Conservation (phyloP, 1,140 invertebrate genomes). For the Panagrolaimus sp. region DNA sequence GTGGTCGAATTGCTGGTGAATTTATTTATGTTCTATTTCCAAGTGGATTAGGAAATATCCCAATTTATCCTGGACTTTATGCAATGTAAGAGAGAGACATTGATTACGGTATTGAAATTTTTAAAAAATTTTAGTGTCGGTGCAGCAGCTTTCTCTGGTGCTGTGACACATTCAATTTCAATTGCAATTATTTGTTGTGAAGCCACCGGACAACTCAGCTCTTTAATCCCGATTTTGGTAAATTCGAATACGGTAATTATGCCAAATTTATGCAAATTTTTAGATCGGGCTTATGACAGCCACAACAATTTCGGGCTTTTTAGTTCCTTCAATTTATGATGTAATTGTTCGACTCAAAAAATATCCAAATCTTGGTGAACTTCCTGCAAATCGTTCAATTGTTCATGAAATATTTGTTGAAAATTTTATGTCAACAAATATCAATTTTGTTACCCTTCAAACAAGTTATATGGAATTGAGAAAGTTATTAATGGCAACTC, state of each 20-base stretch:
- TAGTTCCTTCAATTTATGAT: slow-evolving; percentile 94
- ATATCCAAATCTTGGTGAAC: slow-evolving; percentile 79
- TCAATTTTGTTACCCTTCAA: not conserved
- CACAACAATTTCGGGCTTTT: slow-evolving; percentile 80
- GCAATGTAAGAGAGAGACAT: slow-evolving; percentile 62
- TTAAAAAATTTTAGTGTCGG: too few relatives aligned
- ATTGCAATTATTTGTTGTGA: slow-evolving; percentile 96
- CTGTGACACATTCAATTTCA: slow-evolving; percentile 87
- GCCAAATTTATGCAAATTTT: not conserved
- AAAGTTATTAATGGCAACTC: not conserved
- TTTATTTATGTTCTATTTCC: slow-evolving; percentile 85
- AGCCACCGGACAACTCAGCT: slow-evolving; percentile 92
- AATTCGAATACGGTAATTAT: not conserved
- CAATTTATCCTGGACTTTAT: slow-evolving; percentile 71
- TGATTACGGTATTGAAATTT: too few relatives aligned
- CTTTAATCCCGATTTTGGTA: slow-evolving; percentile 76
- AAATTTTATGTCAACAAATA: not conserved
- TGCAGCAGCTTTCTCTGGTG: slow-evolving; percentile 42
- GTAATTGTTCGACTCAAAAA: slow-evolving; percentile 95
- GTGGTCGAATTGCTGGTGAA: slow-evolving; percentile 78
- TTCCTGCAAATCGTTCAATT: slow-evolving; percentile 35
- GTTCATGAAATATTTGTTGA: slow-evolving; percentile 9
- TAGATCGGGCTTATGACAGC: slow-evolving; percentile 78
- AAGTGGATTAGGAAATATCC: slow-evolving; percentile 68
- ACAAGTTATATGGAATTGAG: not conserved